phyloP scores from a whole-genome alignment of 2,888 invertebrate genomes.

The Candidula unifasciata region DNA sequence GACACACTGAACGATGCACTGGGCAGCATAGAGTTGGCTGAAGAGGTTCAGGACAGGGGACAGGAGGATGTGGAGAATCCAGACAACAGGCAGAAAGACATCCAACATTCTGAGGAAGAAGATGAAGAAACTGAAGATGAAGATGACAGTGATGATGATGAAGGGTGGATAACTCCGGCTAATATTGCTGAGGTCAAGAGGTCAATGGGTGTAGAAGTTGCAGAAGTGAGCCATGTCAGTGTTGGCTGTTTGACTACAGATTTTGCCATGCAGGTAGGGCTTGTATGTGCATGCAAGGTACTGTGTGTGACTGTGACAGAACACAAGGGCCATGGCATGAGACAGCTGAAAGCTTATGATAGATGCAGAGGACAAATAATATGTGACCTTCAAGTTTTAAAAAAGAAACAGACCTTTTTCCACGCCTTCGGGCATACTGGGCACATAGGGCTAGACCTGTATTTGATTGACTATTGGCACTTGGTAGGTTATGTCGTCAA shows the following conservation, averaged over 20 bases:
- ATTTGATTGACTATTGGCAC: too few relatives aligned
- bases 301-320: too few relatives aligned
- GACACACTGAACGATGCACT: conserved; percentile 74
- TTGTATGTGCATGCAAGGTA: too few relatives aligned
- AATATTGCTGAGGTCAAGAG: conserved; percentile 88
- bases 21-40: conserved; percentile 1
- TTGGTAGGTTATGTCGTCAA: too few relatives aligned
- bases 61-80: neutral
- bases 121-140: conserved; percentile 79
- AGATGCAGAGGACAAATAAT: too few relatives aligned
- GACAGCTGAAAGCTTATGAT: too few relatives aligned
- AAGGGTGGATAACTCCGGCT: conserved; percentile 90
- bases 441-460: too few relatives aligned
- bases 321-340: too few relatives aligned
- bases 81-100: neutral
- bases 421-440: too few relatives aligned
- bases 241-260: conserved; percentile 98
- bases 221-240: conserved; percentile 66
- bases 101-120: conserved; percentile 53
- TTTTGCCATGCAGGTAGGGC: conserved; percentile 90
- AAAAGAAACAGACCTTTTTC: too few relatives aligned
- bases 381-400: too few relatives aligned
- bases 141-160: conserved; percentile 80
- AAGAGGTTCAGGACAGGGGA: neutral
- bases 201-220: conserved; percentile 81